Base-by-base conservation (phyloP, 2,113 vertebrate genomes). In the Gorilla gorilla region DNA sequence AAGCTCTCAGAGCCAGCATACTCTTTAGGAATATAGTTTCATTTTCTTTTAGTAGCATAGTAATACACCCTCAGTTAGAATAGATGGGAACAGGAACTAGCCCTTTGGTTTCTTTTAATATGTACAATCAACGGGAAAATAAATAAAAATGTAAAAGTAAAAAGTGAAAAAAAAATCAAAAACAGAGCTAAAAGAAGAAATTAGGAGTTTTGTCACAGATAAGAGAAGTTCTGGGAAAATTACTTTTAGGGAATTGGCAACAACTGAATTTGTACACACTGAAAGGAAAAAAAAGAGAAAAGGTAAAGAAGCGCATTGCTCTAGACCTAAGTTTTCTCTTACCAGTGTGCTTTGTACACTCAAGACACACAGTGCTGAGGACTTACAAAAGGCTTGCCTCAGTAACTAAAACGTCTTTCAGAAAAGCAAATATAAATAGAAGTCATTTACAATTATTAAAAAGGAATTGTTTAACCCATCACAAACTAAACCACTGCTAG, bases 341-440 rank as follows among this genome's bases (percentile, higher is more conserved):
- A 55, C 8, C 84, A 55, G 38, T 0, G 0, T 6, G 2, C 30
- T 80, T 72, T 52, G 4, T 35, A 17, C 35, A 14, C 12, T 52
- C 40, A 68, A 50, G 57, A 52, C 5, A 1, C 0, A 10, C 1
- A 3, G 22, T 11, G 88, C 57, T 40, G 10, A 92, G 52, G 22
- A 40, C 12, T 22, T 78, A 52, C 6, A 13, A 85, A 82, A 66
- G 1, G 64, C 20, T 90, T 35, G n/a, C 48, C 64, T 45, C 20
- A 5, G 17, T 10, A 40, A 55, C 7, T 18, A 8, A 57, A 72
- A 45, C 2, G 0, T 66, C 52, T 82, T 70, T 66, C 14, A 6
- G 45, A 72, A 95, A 94, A 81, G 43, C 50, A 72, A 38, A 32
- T 81, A 30, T 23, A 48, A 90, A 79, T n/a, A 64, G n/a, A 78